Percentiles rank a stretch among this genome's conserved stretches.
phyloP scores from a whole-genome alignment of 2,888 invertebrate genomes.

The Archaeoteleia sp. region DNA sequence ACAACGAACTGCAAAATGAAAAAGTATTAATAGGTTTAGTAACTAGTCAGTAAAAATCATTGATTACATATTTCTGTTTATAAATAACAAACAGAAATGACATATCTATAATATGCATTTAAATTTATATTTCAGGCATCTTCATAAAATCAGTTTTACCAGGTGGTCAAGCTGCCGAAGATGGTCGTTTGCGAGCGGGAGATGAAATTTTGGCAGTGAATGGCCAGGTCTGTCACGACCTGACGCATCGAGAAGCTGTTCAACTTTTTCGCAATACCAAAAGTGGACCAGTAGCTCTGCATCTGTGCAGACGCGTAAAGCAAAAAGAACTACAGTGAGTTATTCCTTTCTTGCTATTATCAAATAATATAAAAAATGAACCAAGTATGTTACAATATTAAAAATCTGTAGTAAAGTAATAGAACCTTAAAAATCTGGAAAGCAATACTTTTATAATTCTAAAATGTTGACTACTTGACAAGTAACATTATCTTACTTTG shows the following conservation, averaged over 20 bases:
- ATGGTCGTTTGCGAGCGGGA: constrained; percentile 87
- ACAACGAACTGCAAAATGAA: too few species aligned
- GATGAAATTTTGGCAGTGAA: constrained; percentile 90
- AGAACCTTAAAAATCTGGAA: too few species aligned
- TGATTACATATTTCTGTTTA: neutral
- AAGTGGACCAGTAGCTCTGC: constrained; percentile 84
- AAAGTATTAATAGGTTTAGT: too few species aligned
- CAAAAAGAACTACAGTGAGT: constrained; percentile 74
- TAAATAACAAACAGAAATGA: too few species aligned
- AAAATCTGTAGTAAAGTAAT: too few species aligned
- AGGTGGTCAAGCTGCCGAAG: constrained; percentile 88
- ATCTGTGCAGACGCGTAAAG: constrained; percentile 80
- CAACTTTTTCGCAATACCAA: constrained; percentile 87
- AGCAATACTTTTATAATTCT: neutral
- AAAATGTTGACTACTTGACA: neutral
- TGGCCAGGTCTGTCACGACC: constrained; percentile 86
- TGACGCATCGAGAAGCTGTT: constrained; percentile 88
- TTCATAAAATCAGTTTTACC: constrained; percentile 90
- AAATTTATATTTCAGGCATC: constrained; percentile 78
- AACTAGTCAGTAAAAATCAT: too few species aligned
- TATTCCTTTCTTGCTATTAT: too few species aligned
- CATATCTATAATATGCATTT: too few species aligned
- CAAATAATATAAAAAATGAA: constrained; percentile 11
- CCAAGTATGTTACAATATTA: too few species aligned
- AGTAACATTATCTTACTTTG: too few species aligned